A percentile compares a stretch with the other conserved stretches of the same genome.
Evolutionary conservation across 2,888 invertebrate genomes (phyloP).

Genomic region (Synergus gifuensis): DNA sequence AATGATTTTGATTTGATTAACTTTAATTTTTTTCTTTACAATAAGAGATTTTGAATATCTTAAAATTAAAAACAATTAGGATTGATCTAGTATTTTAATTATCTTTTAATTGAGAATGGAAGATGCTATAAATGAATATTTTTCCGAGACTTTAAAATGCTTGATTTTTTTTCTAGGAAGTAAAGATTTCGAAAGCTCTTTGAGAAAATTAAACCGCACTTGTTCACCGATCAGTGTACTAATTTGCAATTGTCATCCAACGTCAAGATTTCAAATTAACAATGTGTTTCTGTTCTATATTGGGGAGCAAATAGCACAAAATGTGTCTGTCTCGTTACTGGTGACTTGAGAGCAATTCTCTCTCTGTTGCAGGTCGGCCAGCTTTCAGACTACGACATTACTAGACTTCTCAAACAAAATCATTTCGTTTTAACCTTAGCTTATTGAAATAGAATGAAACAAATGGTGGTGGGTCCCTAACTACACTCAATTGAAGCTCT

Average conservation of each 20-base stretch:
- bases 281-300: slow-evolving; percentile 39
- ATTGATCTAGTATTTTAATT: not conserved
- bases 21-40: not conserved
- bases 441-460: slow-evolving; percentile 59
- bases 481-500: slow-evolving; percentile 57
- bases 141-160: no score
- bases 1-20: not conserved
- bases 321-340: slow-evolving; percentile 45
- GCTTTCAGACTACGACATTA: slow-evolving; percentile 79
- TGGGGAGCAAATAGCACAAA: slow-evolving; percentile 35
- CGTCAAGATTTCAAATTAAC: slow-evolving; percentile 35
- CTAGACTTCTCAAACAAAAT: slow-evolving; percentile 75
- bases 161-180: not conserved
- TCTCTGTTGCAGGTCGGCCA: slow-evolving; percentile 79
- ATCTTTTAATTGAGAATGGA: not conserved
- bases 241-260: slow-evolving; percentile 22
- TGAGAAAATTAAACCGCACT: not conserved
- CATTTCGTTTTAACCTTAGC: slow-evolving; percentile 70
- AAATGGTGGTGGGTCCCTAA: slow-evolving; percentile 72
- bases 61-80: not conserved
- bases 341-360: slow-evolving; percentile 74
- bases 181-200: not conserved
- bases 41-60: not conserved
- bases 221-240: slow-evolving; percentile 21
- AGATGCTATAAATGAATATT: no score